Base-by-base conservation (phyloP, 2,797 vertebrate species). In the Phoeniculus purpureus region DNA sequence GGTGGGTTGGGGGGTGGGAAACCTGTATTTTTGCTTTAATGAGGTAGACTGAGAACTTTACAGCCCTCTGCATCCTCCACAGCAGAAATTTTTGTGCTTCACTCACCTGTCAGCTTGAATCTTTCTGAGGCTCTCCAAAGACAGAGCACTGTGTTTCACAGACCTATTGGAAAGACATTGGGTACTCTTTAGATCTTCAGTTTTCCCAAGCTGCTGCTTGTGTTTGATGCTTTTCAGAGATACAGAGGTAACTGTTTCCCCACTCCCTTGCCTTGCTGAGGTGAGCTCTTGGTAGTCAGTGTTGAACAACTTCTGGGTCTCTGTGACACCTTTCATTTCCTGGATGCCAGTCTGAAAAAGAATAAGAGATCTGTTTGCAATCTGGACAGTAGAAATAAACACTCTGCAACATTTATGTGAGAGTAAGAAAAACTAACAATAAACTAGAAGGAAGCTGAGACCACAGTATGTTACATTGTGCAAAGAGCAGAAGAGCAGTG, bases 71-170 rank as follows among this genome's bases (percentile, higher is more conserved):
- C 66, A 81, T 60, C 56, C 27, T 56, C 22, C 13, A n/a, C 2
- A 43, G 40, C 17, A 40, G 21, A 50, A 15, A 1, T 52, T 37
- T 54, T 52, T 75, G 37, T 56, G 32, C n/a, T 56, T 87, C 51
- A 45, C 94, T 97, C 81, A 98, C 98, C 97, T 97, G 52, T 98
- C 97, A 22, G 72, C 95, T 71, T 98, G 97, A 47, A 97, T 94
- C 91, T 98, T 98, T 81, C 61, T 96, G 62, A 98, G 83, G 29
- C 68, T 95, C 50, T 97, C 92, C 29, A 50, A 13, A 26, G 96
- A 86, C 43, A 94, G 31, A 40, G 94, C 34, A 15, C 70, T 87
- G 73, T 83, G 90, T 72, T 84, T 97, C 29, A 58, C 29, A 51
- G 94, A 81, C 26, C 47, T 90, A 6, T 29, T 94, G 58, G 97